Base-by-base conservation (phyloP, 1,140 invertebrate species). In the Drosophila malerkotliana region DNA sequence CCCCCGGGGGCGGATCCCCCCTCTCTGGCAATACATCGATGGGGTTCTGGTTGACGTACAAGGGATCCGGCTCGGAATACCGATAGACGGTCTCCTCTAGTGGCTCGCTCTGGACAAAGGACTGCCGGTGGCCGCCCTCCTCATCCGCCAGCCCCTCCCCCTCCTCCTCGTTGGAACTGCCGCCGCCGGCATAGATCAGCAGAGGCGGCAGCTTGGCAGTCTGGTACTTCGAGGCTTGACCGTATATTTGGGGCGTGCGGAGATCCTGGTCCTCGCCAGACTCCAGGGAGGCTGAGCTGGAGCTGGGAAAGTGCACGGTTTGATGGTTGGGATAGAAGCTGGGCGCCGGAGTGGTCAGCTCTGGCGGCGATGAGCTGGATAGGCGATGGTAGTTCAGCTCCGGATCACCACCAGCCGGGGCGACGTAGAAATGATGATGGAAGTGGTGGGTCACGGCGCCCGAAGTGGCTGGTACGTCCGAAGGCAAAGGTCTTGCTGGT, bases 401-500 rank as follows among this genome's bases (percentile, higher is more conserved):
- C 0, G 66, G 30, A 3, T 72, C 59, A 21, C 37, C 52, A 3
- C 41, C 61, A 8, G 51, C 61, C 0, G 85, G 54, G 0, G 77
- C 68, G 84, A 92, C 85, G 78, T 92, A 92, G 68, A 92, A 92
- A 51, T 92, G 92, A 74, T 92, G 92, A 66, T 92, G 92, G 30
- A 92, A 85, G 45, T 92, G 92, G 69, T 92, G 90, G 1, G 90
- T 91, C 2, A 91, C 74, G 1, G 61, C 68, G 6, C 61, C 61
- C 2, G 51, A 18, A 9, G 39, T 21, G 12, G 14, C 12, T 12
- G 21, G n/a, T 9, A 37, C 12, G 9, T 37, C 34, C 8, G 30
- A 10, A 2, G 45, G 8, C 53, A 12, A 4, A 4, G 34, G 34
- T 37, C 34, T 37, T 10, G 2, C 34, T 12, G 34, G 34, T 37